Evolutionary conservation across 2,797 vertebrate genomes (phyloP), one percentile per base, ranked within the genome.

Genomic region (Pseudochaenichthys georgianus): DNA sequence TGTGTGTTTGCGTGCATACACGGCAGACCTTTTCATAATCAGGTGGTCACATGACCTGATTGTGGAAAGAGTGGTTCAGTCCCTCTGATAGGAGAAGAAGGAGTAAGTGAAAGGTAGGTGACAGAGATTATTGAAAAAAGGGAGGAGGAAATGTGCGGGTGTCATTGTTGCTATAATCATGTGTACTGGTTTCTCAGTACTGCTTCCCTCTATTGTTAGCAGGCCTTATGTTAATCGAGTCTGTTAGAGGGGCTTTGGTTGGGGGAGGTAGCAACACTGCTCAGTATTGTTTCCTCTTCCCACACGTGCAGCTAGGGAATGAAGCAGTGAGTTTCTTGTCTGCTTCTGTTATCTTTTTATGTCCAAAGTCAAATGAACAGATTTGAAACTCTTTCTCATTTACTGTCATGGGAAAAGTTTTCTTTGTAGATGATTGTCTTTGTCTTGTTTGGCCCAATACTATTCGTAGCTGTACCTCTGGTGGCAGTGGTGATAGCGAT

Each of bases 201-300:
- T 59, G 48, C 71, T 74, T 79, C 74, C 67, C 77, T 91, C 77
- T 80, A 83, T 94, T 94, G 91, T 92, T 86, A 68, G 57, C 57
- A 10, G 73, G 65, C 74, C 31, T 75, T 89, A 92, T 93, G 91
- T 78, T 88, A 91, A 93, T 93, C 78, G 84, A 75, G 62, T 83
- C 73, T 78, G 82, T 83, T 75, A 69, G 75, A 83, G 85, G 87
- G 87, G 76, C 84, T 86, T 73, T 77, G 80, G 86, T 73, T 73
- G 81, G 80, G 80, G 84, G 66, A 77, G 85, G 77, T 75, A 60
- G 68, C 71, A 89, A 93, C 91, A 93, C 88, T 84, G 91, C 84
- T 78, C 78, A 45, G 81, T 85, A 93, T 93, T 94, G 92, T 94
- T 84, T 88, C 76, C 75, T 72, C 83, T 28, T 70, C 93, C 92